Conservation (phyloP, 2,113 vertebrate species). For the Labeo catla region DNA sequence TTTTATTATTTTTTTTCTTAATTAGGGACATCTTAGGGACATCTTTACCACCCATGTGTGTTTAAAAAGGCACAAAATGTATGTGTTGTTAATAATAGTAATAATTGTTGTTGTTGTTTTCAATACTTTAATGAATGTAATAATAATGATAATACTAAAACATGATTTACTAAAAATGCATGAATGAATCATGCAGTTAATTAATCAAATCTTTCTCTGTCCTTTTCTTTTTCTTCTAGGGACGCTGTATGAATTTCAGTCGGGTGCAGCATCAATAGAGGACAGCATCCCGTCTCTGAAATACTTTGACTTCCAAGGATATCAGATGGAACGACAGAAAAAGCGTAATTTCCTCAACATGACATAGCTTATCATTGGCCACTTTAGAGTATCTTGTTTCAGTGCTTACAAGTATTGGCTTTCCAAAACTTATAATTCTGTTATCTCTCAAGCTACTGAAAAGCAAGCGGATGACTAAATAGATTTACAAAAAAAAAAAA, state of each 20-base stretch:
- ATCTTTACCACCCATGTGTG: not conserved
- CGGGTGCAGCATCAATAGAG: constrained; percentile 81
- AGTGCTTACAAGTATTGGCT: not conserved
- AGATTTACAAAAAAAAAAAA: not conserved
- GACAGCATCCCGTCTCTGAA: constrained; percentile 1
- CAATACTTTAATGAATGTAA: not conserved
- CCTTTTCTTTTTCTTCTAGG: constrained; percentile 74
- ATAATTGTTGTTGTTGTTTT: not conserved
- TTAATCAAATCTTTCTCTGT: constrained; percentile 35
- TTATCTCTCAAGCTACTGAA: constrained; percentile 13
- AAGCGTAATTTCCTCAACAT: constrained; percentile 12
- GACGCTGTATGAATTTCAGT: constrained; percentile 92
- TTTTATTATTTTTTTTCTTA: too few relatives aligned
- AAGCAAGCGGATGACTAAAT: constrained; percentile 7
- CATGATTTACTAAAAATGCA: not conserved
- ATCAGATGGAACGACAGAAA: constrained; percentile 43
- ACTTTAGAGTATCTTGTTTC: constrained; percentile 45
- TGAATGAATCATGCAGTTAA: not conserved
- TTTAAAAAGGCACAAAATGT: not conserved
- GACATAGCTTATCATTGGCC: constrained; percentile 49
- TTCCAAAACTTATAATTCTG: not conserved
- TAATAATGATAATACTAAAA: not conserved
- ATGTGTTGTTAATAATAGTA: not conserved
- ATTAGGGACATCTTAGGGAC: too few relatives aligned
- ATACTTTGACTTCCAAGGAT: constrained; percentile 28